Conservation (phyloP, 1,140 invertebrate species). For the Ruditapes philippinarum region DNA sequence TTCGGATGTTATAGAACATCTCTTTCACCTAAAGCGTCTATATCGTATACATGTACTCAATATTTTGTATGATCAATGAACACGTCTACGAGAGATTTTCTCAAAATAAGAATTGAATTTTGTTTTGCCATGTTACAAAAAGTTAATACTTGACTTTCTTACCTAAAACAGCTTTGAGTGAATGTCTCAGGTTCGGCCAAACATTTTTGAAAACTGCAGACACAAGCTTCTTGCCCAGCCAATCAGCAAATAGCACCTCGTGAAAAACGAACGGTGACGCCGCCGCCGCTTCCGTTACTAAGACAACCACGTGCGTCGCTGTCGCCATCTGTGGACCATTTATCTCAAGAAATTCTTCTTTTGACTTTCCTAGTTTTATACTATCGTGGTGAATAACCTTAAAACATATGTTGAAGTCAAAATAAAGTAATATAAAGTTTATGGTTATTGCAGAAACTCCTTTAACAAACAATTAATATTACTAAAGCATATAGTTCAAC, state of each 20-base stretch:
- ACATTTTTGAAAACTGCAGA: constrained; percentile 85
- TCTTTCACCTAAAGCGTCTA: too few species aligned
- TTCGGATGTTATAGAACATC: too few species aligned
- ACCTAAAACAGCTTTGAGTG: constrained; percentile 85
- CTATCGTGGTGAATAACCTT: constrained; percentile 85
- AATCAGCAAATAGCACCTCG: constrained; percentile 85
- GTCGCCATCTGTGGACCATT: constrained; percentile 83
- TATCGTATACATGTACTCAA: too few species aligned
- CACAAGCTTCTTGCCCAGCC: constrained; percentile 85
- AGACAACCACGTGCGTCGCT: constrained; percentile 81
- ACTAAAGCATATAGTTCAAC: too few species aligned
- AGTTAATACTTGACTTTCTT: not conserved
- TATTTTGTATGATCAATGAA: too few species aligned
- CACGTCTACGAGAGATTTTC: too few species aligned
- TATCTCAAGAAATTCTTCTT: constrained; percentile 85
- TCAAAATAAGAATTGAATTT: too few species aligned
- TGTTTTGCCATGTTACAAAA: too few species aligned
- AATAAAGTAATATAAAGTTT: too few species aligned
- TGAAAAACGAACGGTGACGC: constrained; percentile 85
- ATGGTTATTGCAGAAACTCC: too few species aligned
- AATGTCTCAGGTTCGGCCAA: constrained; percentile 79
- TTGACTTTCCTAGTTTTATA: constrained; percentile 83
- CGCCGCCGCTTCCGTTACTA: constrained; percentile 81
- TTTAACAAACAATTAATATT: too few species aligned
- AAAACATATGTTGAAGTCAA: too few species aligned